phyloP scores from a whole-genome alignment of 2,797 vertebrate genomes.

The Parotocinclus haroldoi region DNA sequence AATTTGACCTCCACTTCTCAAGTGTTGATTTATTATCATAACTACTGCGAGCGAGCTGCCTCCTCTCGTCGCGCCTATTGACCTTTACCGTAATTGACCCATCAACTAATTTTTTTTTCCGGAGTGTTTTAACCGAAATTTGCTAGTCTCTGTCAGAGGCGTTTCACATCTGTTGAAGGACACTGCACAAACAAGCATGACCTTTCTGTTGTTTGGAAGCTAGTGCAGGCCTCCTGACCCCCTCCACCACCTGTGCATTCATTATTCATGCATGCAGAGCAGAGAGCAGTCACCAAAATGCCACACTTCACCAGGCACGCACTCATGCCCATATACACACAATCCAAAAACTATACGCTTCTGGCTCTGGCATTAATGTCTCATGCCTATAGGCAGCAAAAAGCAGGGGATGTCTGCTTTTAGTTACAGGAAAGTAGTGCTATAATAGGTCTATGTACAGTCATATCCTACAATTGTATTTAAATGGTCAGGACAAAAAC shows the following conservation, averaged over 20 bases:
- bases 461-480: conserved; percentile 2
- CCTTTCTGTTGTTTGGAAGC: conserved; percentile 72
- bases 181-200: conserved; percentile 76
- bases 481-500: neutral
- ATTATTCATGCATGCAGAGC: conserved; percentile 78
- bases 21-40: conserved; percentile 61
- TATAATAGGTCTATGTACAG: neutral
- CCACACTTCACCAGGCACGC: conserved; percentile 70
- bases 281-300: conserved; percentile 71
- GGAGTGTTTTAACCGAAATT: conserved; percentile 60
- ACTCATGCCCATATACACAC: conserved; percentile 22
- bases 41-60: conserved; percentile 42
- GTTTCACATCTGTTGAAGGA: conserved; percentile 79
- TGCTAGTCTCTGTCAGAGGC: conserved; percentile 73
- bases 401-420: conserved; percentile 33
- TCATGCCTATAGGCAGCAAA: conserved; percentile 41
- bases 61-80: conserved; percentile 49
- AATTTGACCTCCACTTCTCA: conserved; percentile 58
- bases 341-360: conserved; percentile 25
- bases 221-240: conserved; percentile 58
- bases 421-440: neutral
- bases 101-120: conserved; percentile 75
- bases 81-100: conserved; percentile 81
- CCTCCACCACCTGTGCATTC: conserved; percentile 73
- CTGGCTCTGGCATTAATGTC: conserved; percentile 38